Percentiles rank a stretch among this genome's conserved stretches.
These are phyloP conservation scores for Callospermophilus lateralis DNA, from an alignment of 2,113 vertebrate species.

Conservation along the genomic window DNA sequence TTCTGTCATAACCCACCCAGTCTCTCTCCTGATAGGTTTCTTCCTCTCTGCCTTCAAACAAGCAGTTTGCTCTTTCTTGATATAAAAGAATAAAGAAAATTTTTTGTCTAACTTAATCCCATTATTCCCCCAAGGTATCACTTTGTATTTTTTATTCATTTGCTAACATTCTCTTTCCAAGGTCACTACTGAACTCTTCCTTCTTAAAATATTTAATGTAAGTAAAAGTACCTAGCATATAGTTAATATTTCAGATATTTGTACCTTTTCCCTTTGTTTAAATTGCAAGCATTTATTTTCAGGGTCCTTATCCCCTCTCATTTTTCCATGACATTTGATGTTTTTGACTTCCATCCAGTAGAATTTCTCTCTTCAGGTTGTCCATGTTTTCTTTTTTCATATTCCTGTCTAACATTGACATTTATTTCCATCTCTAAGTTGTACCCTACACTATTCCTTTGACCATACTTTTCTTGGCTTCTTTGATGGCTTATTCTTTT, in stretches of 20 bases:
- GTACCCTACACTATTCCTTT: not conserved
- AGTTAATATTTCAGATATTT: not conserved
- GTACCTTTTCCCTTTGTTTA: not conserved
- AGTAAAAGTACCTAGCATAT: not conserved
- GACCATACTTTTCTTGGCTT: not conserved
- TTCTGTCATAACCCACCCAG: not conserved
- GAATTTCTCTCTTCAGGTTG: conserved; percentile 23
- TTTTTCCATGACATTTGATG: not conserved
- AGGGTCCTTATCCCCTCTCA: not conserved
- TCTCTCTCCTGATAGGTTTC: not conserved
- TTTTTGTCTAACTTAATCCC: not conserved
- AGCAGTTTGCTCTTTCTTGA: not conserved
- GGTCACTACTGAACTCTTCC: not conserved
- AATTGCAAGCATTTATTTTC: conserved; percentile 2
- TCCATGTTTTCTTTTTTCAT: not conserved
- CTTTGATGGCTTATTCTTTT: conserved; percentile 34
- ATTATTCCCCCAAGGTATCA: not conserved
- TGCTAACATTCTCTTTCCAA: conserved; percentile 3
- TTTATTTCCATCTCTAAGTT: not conserved
- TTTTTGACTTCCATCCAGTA: not conserved
- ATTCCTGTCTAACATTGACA: not conserved
- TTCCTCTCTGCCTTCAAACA: not conserved
- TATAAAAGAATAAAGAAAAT: not conserved
- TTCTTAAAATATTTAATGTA: conserved; percentile 22
- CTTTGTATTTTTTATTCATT: not conserved